Base-by-base conservation (phyloP, 2,113 vertebrate species). In the Myotis lucifugus region DNA sequence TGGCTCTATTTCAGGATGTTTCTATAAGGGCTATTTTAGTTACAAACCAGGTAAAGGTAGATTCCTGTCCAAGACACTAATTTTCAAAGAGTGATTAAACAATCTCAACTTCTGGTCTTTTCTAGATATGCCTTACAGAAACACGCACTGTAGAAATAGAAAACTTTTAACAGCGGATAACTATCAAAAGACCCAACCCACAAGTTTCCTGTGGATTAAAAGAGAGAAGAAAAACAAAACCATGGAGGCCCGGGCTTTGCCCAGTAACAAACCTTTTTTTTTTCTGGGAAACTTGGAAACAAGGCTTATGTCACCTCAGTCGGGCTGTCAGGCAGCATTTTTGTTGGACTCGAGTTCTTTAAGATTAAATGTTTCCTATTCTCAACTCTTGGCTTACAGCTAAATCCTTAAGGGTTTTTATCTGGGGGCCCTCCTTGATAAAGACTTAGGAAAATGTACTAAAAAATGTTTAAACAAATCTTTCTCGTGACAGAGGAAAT, bases 251-350 rank as follows among this genome's bases (percentile, higher is more conserved):
- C 56, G 27, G 64, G 37, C 52, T 66, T 19, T 64, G 66, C 29
- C 56, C 48, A 66, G 42, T 29, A 77, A 56, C 21, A 74, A 81
- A 46, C 2, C 13, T 1, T 34, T 74, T 92, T 81, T 73, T 92
- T 81, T 95, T 97, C 95, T 91, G 85, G 92, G 95, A 96, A 97
- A 67, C 82, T 18, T 88, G 85, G 81, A 93, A 69, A 85, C 61
- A 74, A 90, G 48, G 46, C 95, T 93, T 90, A 89, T 56, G 89
- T 93, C 87, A 93, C 42, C 52, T 81, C 19, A 2, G 12, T 48
- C 79, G 79, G 61, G 74, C 69, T 74, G 32, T 32, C 61, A 59
- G 97, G 90, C 94, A 93, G 77, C 23, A 61, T 90, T 97, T 96
- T 67, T 93, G 42, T 84, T 94, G 86, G 88, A 90, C 15, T 70